Conservation (phyloP, 2,888 invertebrate genomes). For the Drosophila gaucha region DNA sequence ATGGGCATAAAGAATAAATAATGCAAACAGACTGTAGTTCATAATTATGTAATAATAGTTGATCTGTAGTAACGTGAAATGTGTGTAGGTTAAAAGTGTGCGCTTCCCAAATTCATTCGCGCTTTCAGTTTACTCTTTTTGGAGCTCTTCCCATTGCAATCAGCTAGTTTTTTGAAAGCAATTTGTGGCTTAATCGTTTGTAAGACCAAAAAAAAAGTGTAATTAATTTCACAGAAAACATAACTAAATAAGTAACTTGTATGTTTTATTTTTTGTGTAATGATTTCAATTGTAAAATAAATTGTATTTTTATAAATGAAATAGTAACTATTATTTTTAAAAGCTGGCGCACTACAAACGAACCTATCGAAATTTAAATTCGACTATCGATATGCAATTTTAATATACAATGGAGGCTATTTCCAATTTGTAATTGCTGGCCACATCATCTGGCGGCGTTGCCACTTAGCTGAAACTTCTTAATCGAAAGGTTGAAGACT, state of each 20-base stretch:
- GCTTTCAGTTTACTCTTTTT: conserved; percentile 43
- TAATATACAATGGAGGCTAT: background rate
- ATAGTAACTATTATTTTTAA: background rate
- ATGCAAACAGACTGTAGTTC: conserved; percentile 54
- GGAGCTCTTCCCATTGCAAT: conserved; percentile 32
- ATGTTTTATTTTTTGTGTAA: conserved; percentile 46
- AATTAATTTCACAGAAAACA: conserved; percentile 53
- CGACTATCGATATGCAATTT: conserved; percentile 11
- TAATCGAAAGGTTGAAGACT: conserved; percentile 30
- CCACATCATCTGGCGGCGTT: conserved; percentile 24
- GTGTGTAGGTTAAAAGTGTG: conserved; percentile 27
- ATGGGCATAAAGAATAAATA: conserved; percentile 86
- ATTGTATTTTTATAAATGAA: conserved; percentile 71
- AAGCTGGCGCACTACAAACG: background rate
- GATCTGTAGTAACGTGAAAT: conserved; percentile 39
- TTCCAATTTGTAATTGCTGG: background rate
- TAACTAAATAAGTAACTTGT: conserved; percentile 45
- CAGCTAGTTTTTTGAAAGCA: conserved; percentile 47
- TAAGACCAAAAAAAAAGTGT: conserved; percentile 70
- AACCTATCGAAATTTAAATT: background rate
- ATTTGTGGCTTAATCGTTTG: conserved; percentile 74
- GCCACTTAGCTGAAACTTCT: conserved; percentile 23
- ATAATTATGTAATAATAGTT: conserved; percentile 42
- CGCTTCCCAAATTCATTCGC: conserved; percentile 30
- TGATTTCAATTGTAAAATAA: conserved; percentile 67